These are phyloP conservation scores for Prosopocoilus inquinatus DNA, from an alignment of 2,888 invertebrate genomes.

Conservation along the genomic window DNA sequence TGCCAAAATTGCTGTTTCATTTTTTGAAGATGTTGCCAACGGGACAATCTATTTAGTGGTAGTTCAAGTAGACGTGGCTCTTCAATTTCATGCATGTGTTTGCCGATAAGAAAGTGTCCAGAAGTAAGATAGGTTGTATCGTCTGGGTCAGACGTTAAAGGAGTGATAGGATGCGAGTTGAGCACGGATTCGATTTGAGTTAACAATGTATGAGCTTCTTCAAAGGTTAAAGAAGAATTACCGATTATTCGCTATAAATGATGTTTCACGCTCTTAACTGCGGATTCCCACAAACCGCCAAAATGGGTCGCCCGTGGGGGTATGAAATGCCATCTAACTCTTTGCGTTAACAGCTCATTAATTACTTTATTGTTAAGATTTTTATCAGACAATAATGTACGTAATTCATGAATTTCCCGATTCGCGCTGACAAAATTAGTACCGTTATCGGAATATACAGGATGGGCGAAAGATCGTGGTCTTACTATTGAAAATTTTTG, in stretches of 20 bases:
- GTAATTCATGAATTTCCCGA: too few species aligned
- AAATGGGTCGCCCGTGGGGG: neutral
- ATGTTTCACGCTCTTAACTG: neutral
- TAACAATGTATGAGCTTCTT: neutral
- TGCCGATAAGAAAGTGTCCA: neutral
- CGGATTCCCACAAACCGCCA: neutral
- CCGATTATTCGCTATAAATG: neutral
- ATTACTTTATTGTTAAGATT: neutral
- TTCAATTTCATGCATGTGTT: neutral
- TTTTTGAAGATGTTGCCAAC: too few species aligned
- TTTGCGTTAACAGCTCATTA: neutral
- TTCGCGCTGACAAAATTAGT: conserved; percentile 10
- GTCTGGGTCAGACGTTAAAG: neutral
- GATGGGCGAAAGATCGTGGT: too few species aligned
- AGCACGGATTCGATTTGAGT: neutral
- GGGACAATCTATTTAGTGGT: too few species aligned
- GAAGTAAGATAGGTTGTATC: neutral
- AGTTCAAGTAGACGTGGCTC: too few species aligned
- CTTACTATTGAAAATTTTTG: too few species aligned
- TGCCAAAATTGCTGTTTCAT: too few species aligned
- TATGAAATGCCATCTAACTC: neutral
- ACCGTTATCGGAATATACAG: conserved; percentile 14
- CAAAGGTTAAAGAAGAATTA: neutral
- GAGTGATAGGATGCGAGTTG: neutral
- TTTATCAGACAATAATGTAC: too few species aligned